phyloP scores from a whole-genome alignment of 2,797 vertebrate species.

The Melanotaenia maccullochi region DNA sequence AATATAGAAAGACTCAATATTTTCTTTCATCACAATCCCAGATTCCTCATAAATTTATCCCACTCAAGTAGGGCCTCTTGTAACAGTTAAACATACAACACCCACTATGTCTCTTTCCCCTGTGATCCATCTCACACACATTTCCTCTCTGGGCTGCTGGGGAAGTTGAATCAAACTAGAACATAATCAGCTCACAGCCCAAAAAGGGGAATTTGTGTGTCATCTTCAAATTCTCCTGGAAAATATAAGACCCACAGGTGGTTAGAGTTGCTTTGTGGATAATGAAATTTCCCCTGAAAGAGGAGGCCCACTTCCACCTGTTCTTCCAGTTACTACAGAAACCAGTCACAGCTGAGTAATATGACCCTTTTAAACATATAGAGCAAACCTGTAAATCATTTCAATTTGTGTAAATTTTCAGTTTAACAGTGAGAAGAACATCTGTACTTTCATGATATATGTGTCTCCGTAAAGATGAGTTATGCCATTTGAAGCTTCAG shows the following conservation, averaged over 20 bases:
- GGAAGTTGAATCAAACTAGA: conserved; percentile 60
- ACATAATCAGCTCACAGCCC: conserved; percentile 74
- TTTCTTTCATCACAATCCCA: conserved; percentile 4
- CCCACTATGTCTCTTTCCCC: conserved; percentile 22
- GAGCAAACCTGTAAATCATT: conserved; percentile 15
- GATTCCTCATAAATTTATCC: conserved; percentile 21
- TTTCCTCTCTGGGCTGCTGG: conserved; percentile 13
- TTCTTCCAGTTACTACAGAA: conserved; percentile 47
- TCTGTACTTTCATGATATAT: conserved; percentile 3
- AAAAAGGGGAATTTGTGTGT: conserved; percentile 73
- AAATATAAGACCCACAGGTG: conserved; percentile 64
- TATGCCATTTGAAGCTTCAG: neutral
- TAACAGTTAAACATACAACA: conserved; percentile 33
- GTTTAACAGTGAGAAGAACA: conserved; percentile 10
- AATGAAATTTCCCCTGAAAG: conserved; percentile 15
- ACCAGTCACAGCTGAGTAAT: conserved; percentile 28
- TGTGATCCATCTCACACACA: conserved; percentile 30
- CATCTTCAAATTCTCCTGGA: conserved; percentile 64
- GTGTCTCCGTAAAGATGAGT: conserved; percentile 8
- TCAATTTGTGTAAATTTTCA: conserved; percentile 13
- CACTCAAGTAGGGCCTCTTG: conserved; percentile 16
- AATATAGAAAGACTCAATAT: conserved; percentile 4
- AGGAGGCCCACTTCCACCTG: conserved; percentile 55
- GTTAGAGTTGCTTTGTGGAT: conserved; percentile 28
- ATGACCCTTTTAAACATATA: conserved; percentile 7